These are phyloP conservation scores for Eulemur rufifrons DNA, from an alignment of 2,113 vertebrate genomes.

Conservation along the genomic window DNA sequence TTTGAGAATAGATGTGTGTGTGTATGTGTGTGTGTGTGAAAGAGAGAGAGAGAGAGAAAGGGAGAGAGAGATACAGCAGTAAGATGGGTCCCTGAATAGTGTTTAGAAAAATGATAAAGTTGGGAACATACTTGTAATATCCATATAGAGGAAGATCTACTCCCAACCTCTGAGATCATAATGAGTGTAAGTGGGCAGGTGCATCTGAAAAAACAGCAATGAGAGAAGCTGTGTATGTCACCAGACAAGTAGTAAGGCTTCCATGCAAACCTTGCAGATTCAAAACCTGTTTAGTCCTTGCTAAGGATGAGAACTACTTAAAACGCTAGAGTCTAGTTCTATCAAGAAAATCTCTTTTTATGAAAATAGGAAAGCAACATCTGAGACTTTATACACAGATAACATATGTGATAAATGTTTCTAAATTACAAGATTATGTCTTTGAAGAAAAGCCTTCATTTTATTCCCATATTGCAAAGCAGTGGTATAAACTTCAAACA, in stretches of 20 bases:
- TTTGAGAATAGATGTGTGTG: not conserved
- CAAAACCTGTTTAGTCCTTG: not conserved
- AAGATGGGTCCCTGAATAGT: not conserved
- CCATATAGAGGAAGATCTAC: not conserved
- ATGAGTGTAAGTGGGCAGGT: not conserved
- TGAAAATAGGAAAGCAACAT: not conserved
- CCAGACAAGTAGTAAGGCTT: not conserved
- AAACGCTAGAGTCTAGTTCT: not conserved
- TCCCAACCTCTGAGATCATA: not conserved
- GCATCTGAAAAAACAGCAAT: not conserved
- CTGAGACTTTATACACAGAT: not conserved
- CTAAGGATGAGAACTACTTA: not conserved
- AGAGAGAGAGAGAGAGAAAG: no score
- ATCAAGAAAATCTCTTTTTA: not conserved
- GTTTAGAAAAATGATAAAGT: not conserved
- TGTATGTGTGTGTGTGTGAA: fast-evolving
- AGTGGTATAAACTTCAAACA: not conserved
- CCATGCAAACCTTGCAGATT: not conserved
- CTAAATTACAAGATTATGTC: not conserved
- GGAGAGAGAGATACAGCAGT: not conserved
- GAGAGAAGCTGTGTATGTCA: not conserved
- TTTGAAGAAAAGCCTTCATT: not conserved
- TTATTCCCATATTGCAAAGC: not conserved
- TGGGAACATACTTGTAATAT: not conserved
- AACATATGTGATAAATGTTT: not conserved